These are phyloP conservation scores for Beaufortia kweichowensis DNA, from an alignment of 2,113 vertebrate genomes.

Conservation along the genomic window DNA sequence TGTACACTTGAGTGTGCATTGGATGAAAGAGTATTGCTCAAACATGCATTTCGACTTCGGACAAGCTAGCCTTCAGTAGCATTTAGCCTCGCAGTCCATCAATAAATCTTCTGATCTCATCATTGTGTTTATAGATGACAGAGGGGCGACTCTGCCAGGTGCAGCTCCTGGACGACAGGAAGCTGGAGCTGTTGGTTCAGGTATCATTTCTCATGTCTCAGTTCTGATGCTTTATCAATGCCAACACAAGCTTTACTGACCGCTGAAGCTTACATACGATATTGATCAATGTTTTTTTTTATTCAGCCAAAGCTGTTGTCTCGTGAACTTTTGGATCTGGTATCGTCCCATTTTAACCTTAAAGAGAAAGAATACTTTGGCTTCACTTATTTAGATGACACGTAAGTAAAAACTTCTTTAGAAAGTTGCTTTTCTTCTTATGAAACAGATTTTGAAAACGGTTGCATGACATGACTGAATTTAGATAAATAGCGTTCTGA, in stretches of 20 bases:
- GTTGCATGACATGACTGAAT: too few species aligned
- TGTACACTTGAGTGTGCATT: too few species aligned
- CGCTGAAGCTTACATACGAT: background rate
- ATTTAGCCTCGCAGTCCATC: background rate
- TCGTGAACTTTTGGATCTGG: slow-evolving; percentile 95
- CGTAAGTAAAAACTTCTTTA: too few species aligned
- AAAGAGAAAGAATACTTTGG: slow-evolving; percentile 99
- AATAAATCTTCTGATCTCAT: slow-evolving; percentile 2
- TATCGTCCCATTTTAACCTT: slow-evolving; percentile 98
- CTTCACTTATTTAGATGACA: slow-evolving; percentile 94
- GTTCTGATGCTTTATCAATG: background rate
- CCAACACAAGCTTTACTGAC: background rate
- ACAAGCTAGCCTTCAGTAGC: background rate
- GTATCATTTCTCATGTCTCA: slow-evolving; percentile 66
- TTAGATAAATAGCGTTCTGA: too few species aligned
- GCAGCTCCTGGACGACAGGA: slow-evolving; percentile 96
- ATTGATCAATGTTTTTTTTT: slow-evolving; percentile 50
- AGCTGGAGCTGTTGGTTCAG: slow-evolving; percentile 98
- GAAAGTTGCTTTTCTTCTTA: too few species aligned
- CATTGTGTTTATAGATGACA: slow-evolving; percentile 84
- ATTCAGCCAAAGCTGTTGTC: slow-evolving; percentile 95
- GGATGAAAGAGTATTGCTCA: background rate
- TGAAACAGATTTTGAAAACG: too few species aligned
- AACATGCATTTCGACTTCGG: background rate
- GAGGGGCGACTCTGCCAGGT: slow-evolving; percentile 97